Evolutionary conservation across 2,113 vertebrate genomes (phyloP).

Genomic region (Equus quagga): DNA sequence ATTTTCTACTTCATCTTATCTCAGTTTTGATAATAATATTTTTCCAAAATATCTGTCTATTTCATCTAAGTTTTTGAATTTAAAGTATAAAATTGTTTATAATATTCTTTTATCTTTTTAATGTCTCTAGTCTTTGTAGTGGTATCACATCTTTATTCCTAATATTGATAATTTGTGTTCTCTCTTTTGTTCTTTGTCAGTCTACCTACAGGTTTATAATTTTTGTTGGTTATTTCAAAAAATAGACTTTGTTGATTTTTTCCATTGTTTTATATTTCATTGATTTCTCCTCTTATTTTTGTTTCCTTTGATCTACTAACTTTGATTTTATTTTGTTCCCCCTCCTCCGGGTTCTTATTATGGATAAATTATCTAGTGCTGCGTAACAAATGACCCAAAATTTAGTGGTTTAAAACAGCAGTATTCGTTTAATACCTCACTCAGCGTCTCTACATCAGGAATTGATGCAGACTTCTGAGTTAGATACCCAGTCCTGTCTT

Average conservation of each 20-base stretch:
- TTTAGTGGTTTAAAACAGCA: background rate
- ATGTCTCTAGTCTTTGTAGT: background rate
- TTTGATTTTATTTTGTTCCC: background rate
- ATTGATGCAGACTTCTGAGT: background rate
- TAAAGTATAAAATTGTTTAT: background rate
- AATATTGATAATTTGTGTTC: slow-evolving; percentile 4
- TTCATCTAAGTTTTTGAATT: background rate
- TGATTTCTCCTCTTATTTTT: background rate
- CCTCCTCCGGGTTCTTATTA: background rate
- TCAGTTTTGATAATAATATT: background rate
- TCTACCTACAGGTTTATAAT: background rate
- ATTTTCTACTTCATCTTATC: background rate
- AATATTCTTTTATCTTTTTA: background rate
- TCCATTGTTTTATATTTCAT: background rate
- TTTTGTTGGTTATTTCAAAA: background rate
- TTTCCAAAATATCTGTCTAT: background rate
- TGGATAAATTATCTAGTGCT: background rate
- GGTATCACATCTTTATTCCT: background rate
- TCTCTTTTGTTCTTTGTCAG: background rate
- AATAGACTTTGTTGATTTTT: background rate
- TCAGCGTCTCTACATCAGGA: background rate
- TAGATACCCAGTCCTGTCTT: background rate
- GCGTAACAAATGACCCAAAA: background rate
- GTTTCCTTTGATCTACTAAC: background rate
- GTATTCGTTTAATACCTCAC: background rate